Evolutionary conservation across 2,888 invertebrate species (phyloP).

Genomic region (Sinopyrophorus schimmeli): DNA sequence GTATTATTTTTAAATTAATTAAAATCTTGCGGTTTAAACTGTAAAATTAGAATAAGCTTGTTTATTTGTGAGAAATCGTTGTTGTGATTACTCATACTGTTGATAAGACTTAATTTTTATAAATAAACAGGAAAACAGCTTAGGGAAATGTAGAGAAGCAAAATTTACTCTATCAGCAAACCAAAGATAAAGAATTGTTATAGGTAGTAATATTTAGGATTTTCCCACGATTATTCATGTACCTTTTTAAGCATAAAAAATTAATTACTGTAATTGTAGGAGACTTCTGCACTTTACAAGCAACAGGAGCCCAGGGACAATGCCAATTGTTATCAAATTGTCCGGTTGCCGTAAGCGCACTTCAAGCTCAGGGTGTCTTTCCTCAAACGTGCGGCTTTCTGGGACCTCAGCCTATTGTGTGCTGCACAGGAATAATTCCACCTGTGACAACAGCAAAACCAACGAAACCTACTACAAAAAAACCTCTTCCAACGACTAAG

Average conservation of each 20-base stretch:
- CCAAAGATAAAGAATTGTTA: too few species aligned
- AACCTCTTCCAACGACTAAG: conserved; percentile 5
- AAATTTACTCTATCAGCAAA: too few species aligned
- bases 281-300: conserved; percentile 22
- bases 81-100: too few species aligned
- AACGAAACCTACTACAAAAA: background rate
- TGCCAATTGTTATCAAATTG: conserved; percentile 41
- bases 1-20: background rate
- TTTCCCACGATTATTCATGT: background rate
- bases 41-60: too few species aligned
- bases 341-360: conserved; percentile 34
- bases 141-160: too few species aligned
- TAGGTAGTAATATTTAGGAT: too few species aligned
- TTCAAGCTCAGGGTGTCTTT: conserved; percentile 32
- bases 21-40: too few species aligned
- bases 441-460: background rate
- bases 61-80: too few species aligned
- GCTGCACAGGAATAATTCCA: conserved; percentile 35
- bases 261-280: conserved; percentile 16
- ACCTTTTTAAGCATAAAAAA: background rate
- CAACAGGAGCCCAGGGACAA: conserved; percentile 30
- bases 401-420: conserved; percentile 42
- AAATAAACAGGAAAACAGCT: too few species aligned
- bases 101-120: too few species aligned
- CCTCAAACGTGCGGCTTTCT: conserved; percentile 44